Percentiles rank a stretch among this genome's conserved stretches.
Evolutionary conservation across 2,888 invertebrate species (phyloP).

Genomic region (Tortrix viridana): DNA sequence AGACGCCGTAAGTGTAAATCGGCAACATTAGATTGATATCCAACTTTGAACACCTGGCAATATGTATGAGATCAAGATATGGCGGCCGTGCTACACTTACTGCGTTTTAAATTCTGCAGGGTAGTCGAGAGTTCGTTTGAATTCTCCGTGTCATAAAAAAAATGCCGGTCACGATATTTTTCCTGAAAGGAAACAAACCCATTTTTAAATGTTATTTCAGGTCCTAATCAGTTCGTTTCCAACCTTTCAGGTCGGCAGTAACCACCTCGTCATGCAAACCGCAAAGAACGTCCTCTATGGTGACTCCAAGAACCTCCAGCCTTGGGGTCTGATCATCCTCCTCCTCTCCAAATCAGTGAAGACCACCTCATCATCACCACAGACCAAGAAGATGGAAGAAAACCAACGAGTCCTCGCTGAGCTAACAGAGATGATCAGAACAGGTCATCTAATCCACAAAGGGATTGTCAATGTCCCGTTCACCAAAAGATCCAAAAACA

Average conservation of each 20-base stretch:
- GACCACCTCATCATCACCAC: slow-evolving; percentile 84
- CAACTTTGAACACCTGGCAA: too few species aligned
- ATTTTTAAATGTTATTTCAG: not conserved
- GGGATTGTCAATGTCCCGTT: slow-evolving; percentile 81
- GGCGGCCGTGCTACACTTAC: too few species aligned
- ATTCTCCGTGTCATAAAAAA: too few species aligned
- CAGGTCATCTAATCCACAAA: slow-evolving; percentile 92
- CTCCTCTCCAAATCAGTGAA: slow-evolving; percentile 90
- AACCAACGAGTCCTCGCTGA: slow-evolving; percentile 80
- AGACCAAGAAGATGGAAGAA: slow-evolving; percentile 84
- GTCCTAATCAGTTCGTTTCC: slow-evolving; percentile 2
- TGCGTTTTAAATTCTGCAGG: too few species aligned
- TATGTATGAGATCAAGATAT: too few species aligned
- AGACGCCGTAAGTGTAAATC: too few species aligned
- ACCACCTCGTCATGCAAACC: slow-evolving; percentile 93
- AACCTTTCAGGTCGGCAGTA: slow-evolving; percentile 87
- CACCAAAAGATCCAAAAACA: slow-evolving; percentile 82
- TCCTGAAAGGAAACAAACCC: not conserved
- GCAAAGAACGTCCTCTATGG: slow-evolving; percentile 93
- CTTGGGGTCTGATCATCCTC: slow-evolving; percentile 93
- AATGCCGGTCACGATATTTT: too few species aligned
- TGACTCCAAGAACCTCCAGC: slow-evolving; percentile 92
- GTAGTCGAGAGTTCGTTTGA: too few species aligned
- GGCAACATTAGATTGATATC: too few species aligned
- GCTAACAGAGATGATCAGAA: slow-evolving; percentile 94